Base-by-base conservation (phyloP, 2,888 invertebrate genomes). In the Incurvaria masculella region DNA sequence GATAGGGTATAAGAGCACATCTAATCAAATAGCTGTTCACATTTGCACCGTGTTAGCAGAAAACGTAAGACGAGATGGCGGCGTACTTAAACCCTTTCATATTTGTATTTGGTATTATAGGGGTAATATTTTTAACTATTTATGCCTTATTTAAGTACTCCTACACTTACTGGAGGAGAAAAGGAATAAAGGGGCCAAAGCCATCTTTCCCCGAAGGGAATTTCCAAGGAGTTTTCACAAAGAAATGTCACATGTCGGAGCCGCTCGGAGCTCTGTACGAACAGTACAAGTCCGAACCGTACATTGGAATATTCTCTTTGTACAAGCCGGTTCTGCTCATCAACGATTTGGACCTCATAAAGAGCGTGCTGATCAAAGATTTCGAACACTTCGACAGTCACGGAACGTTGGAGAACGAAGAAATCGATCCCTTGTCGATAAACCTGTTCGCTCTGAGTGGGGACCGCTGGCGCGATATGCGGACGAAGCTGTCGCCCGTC, bases 401-500 rank as follows among this genome's bases (percentile, higher is more conserved):
- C 3, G 64, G 65, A 2, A 51, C 66, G 17, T 63, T 53, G 16
- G 46, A 55, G 14, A 63, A 69, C 49, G 65, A 62, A 5, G 52
- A 56, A 11, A 59, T 60, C 17, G 69, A 70, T 55, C 70, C 72
- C 0, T 27, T 72, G 2, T 55, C 61, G 0, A 64, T 56, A 0
- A 61, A 69, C 52, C 52, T 74, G 5, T 55, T 68, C 5, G 53
- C 55, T 14, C 46, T 69, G 20, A 65, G 65, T 2, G 75, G 71
- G 2, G 58, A 63, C 2, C 62, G 68, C 44, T 81, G 81, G 81
- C 73, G 67, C 44, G 59, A 61, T n/a, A 54, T 79, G 41, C 60
- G 81, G 11, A 57, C 61, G 1, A 71, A 74, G 44, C 49, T 80
- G 21, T 68, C 73, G 0, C 73, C 79, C 0, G 69, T 72, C 0